These are phyloP conservation scores for Lochmaea crataegi DNA, from an alignment of 2,888 invertebrate species.

Conservation along the genomic window DNA sequence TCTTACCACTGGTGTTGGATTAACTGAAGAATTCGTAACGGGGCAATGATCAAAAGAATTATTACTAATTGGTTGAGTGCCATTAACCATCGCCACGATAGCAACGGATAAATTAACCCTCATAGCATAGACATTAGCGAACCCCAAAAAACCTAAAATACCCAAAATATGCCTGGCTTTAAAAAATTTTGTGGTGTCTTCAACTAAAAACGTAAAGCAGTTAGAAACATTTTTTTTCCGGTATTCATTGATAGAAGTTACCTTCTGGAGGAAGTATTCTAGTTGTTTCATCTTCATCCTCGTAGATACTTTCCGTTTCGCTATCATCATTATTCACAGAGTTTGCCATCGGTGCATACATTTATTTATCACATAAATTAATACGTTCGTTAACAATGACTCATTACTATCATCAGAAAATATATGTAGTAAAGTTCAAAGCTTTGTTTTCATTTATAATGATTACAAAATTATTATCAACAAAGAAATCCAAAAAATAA, in stretches of 20 bases:
- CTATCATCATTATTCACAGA: constrained; percentile 39
- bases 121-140: constrained; percentile 91
- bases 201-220: constrained; percentile 59
- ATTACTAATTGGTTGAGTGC: constrained; percentile 70
- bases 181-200: constrained; percentile 75
- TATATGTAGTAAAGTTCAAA: constrained; percentile 16
- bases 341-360: constrained; percentile 49
- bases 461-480: constrained; percentile 18
- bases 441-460: constrained; percentile 20
- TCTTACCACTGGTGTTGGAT: constrained; percentile 56
- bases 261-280: constrained; percentile 64
- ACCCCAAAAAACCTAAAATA: constrained; percentile 87
- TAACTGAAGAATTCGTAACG: constrained; percentile 64
- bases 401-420: background rate
- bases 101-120: constrained; percentile 92
- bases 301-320: constrained; percentile 49
- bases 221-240: background rate
- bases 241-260: constrained; percentile 42
- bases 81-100: constrained; percentile 94
- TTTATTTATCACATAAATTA: constrained; percentile 28
- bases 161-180: constrained; percentile 84
- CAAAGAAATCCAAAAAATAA: constrained; percentile 26
- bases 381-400: background rate
- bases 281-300: constrained; percentile 63
- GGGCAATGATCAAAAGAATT: constrained; percentile 74